Percentiles rank a stretch among this genome's conserved stretches.
Evolutionary conservation across 2,797 vertebrate species (phyloP).

Genomic region (Malurus splendens): DNA sequence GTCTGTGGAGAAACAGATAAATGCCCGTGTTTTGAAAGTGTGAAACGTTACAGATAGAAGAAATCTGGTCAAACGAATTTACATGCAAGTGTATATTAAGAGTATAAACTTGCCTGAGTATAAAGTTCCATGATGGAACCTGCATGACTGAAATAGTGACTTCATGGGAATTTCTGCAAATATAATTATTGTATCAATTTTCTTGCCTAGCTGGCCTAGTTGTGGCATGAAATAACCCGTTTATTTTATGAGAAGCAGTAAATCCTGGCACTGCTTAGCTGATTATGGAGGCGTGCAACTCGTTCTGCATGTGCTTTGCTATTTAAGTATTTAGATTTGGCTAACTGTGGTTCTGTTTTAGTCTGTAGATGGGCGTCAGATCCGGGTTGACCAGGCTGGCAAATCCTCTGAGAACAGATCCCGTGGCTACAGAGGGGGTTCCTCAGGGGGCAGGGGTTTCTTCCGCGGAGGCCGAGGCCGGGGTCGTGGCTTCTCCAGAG

Average conservation of each 20-base stretch:
- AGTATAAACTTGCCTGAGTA: rapidly evolving
- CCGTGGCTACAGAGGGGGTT: slow-evolving; percentile 79
- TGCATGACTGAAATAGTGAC: rapidly evolving
- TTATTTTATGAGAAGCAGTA: rapidly evolving
- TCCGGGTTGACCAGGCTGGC: slow-evolving; percentile 93
- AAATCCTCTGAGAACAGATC: slow-evolving; percentile 83
- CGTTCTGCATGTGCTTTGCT: rapidly evolving
- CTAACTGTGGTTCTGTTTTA: slow-evolving; percentile 13
- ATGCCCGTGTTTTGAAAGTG: rapidly evolving
- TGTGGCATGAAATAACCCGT: rapidly evolving
- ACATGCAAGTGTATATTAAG: rapidly evolving
- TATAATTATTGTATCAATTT: rapidly evolving
- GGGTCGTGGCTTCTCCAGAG: slow-evolving; percentile 74
- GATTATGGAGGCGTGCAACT: rapidly evolving
- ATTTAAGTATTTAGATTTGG: rapidly evolving
- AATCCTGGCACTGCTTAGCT: rapidly evolving
- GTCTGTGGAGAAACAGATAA: rapidly evolving
- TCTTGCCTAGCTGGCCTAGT: rapidly evolving
- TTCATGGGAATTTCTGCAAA: rapidly evolving
- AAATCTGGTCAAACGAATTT: rapidly evolving
- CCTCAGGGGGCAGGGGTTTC: slow-evolving; percentile 75
- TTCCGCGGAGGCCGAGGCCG: slow-evolving; percentile 82
- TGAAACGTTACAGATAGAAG: rapidly evolving
- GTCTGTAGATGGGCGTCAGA: slow-evolving; percentile 89
- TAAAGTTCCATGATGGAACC: rapidly evolving